Conservation (phyloP, 2,113 vertebrate genomes). For the Caracal caracal region DNA sequence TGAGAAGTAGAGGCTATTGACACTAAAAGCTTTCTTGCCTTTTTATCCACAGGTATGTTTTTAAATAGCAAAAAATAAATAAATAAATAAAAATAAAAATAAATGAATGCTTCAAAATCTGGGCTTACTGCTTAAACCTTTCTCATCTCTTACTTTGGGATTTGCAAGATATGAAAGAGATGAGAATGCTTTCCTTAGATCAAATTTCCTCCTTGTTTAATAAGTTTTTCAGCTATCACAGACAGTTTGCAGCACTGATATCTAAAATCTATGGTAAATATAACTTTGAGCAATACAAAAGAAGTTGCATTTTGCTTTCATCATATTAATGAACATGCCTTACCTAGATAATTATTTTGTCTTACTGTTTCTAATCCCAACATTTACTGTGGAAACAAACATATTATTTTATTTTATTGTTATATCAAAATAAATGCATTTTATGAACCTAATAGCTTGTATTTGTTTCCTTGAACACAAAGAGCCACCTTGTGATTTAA, state of each 20-base stretch:
- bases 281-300: background rate
- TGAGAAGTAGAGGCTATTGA: background rate
- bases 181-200: background rate
- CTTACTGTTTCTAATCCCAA: background rate
- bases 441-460: background rate
- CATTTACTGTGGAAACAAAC: background rate
- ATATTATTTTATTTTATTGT: conserved; percentile 38
- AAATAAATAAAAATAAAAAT: background rate
- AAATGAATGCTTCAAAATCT: background rate
- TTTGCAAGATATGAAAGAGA: background rate
- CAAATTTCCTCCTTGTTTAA: background rate
- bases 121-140: background rate
- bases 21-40: background rate
- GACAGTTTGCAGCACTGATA: background rate
- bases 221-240: background rate
- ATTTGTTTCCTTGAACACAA: conserved; percentile 34
- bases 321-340: background rate
- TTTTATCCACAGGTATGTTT: background rate
- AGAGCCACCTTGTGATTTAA: conserved; percentile 29
- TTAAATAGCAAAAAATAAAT: background rate
- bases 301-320: background rate
- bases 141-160: background rate
- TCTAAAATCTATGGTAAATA: background rate
- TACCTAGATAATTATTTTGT: background rate
- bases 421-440: background rate